Evolutionary conservation across 1,140 invertebrate species (phyloP).

Genomic region (Diabrotica undecimpunctata): DNA sequence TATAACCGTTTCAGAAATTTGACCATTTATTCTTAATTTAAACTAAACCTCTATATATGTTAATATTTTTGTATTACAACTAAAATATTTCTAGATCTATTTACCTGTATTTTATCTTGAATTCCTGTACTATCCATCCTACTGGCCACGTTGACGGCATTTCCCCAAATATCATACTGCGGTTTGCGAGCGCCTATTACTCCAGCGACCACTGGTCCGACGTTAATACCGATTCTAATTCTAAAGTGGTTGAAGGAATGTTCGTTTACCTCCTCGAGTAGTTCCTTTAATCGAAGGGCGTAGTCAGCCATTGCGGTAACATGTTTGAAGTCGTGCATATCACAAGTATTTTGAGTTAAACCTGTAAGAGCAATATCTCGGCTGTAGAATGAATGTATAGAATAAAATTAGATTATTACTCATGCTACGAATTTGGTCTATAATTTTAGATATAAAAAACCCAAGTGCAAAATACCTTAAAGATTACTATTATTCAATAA

Average conservation of each 20-base stretch:
- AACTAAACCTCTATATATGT: too few species aligned
- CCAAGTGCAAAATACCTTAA: too few species aligned
- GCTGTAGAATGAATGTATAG: not conserved
- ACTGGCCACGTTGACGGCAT: conserved; percentile 90
- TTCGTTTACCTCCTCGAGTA: conserved; percentile 88
- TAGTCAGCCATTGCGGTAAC: conserved; percentile 90
- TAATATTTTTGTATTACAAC: too few species aligned
- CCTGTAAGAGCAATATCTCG: conserved; percentile 52
- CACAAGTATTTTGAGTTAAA: conserved; percentile 72
- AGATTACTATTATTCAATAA: too few species aligned
- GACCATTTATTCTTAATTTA: too few species aligned
- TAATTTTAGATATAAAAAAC: too few species aligned
- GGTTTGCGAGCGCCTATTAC: conserved; percentile 92
- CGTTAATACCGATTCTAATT: conserved; percentile 90
- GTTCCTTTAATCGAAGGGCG: conserved; percentile 78
- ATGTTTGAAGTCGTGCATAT: conserved; percentile 72
- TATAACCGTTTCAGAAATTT: too few species aligned
- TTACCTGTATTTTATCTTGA: conserved; percentile 73
- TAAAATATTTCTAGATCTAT: too few species aligned
- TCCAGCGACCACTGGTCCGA: conserved; percentile 91
- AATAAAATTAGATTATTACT: not conserved
- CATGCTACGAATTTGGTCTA: too few species aligned
- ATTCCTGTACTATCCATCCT: conserved; percentile 85
- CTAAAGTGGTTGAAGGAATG: conserved; percentile 97
- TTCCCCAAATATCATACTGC: conserved; percentile 92